A percentile compares a stretch with the other conserved stretches of the same genome.
phyloP scores from a whole-genome alignment of 2,113 vertebrate genomes.

The Serinus canaria region DNA sequence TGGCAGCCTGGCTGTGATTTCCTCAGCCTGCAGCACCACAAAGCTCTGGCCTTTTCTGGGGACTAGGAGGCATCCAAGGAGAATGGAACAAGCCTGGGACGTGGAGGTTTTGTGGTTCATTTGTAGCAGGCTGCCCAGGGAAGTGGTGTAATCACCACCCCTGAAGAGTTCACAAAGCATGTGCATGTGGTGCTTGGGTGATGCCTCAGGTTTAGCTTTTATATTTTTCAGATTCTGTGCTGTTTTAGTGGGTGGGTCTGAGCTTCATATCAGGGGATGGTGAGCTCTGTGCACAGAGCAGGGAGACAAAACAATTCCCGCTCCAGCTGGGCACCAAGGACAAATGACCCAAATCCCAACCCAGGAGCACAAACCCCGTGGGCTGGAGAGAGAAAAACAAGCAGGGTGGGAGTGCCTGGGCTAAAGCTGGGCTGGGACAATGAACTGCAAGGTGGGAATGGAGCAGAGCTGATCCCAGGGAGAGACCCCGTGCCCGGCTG shows the following conservation, averaged over 20 bases:
- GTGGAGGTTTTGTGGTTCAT: not conserved
- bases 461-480: not conserved
- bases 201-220: not conserved
- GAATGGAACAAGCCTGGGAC: not conserved
- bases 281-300: not conserved
- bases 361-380: not conserved
- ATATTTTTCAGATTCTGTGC: not conserved
- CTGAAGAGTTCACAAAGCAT: fast-evolving
- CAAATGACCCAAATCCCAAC: not conserved
- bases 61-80: not conserved
- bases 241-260: not conserved
- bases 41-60: not conserved
- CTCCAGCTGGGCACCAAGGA: not conserved
- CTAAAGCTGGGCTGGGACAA: not conserved
- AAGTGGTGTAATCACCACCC: not conserved
- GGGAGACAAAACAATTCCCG: not conserved
- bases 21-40: not conserved
- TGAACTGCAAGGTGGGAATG: not conserved
- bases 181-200: not conserved
- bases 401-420: not conserved
- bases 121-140: not conserved
- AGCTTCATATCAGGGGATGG: fast-evolving
- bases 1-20: slow-evolving; percentile 8
- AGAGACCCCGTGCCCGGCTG: not conserved
- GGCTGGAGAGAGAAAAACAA: not conserved